Evolutionary conservation across 2,888 invertebrate genomes (phyloP).

Genomic region (Coenonympha glycerion): DNA sequence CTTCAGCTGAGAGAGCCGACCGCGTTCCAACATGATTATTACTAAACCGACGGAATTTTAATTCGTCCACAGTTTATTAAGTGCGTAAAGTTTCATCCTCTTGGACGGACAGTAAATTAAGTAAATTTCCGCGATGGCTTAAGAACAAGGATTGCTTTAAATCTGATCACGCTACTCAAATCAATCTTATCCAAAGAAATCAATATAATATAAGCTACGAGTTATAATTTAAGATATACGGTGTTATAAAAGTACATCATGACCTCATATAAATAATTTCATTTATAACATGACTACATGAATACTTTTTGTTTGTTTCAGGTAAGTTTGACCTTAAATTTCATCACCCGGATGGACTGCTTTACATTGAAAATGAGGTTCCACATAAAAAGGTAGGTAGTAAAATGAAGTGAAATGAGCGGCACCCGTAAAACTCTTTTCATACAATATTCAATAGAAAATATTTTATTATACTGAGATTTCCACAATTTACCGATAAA

Average conservation of each 20-base stretch:
- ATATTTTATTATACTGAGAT: conserved; percentile 73
- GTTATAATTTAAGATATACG: too few species aligned
- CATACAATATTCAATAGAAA: conserved; percentile 74
- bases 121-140: conserved; percentile 59
- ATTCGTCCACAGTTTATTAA: conserved; percentile 71
- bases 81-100: conserved; percentile 71
- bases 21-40: conserved; percentile 67
- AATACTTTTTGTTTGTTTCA: conserved; percentile 42
- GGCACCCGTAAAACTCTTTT: conserved; percentile 68
- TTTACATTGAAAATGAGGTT: conserved; percentile 37
- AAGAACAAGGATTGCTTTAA: conserved; percentile 42
- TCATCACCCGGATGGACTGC: conserved; percentile 14
- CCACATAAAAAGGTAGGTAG: conserved; percentile 64
- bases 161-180: conserved; percentile 44
- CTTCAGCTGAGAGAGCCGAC: conserved; percentile 46
- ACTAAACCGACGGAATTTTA: conserved; percentile 72
- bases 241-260: neutral
- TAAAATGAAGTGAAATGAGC: conserved; percentile 69
- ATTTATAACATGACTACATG: neutral
- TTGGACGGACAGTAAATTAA: conserved; percentile 62
- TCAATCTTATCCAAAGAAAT: neutral
- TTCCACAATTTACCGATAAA: conserved; percentile 73
- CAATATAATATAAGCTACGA: too few species aligned
- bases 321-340: conserved; percentile 41
- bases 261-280: neutral